Conservation (phyloP, 2,888 invertebrate species). For the Tanypteryx hageni region DNA sequence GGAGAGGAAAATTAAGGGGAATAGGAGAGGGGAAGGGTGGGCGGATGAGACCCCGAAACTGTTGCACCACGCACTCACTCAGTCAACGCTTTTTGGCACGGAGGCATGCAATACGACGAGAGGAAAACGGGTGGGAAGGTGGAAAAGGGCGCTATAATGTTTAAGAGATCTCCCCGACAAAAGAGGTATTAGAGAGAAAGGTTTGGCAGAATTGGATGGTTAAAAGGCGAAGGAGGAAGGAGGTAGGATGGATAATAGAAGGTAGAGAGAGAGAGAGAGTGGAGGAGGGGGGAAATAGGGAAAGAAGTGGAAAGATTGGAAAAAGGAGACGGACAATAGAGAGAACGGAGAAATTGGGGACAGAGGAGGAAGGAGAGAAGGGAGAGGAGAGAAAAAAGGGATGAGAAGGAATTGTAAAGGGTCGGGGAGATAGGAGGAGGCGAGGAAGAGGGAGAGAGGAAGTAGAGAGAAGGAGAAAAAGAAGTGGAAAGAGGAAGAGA, state of each 20-base stretch:
- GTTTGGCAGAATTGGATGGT: background rate
- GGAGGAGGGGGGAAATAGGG: background rate
- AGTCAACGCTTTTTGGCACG: background rate
- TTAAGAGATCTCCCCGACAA: too few species aligned
- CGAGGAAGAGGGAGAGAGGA: background rate
- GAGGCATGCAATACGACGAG: too few species aligned
- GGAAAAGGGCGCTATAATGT: too few species aligned
- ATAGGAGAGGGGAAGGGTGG: background rate
- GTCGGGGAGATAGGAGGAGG: background rate
- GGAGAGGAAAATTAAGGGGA: background rate
- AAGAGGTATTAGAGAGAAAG: background rate
- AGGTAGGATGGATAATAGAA: background rate
- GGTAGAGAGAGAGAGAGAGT: background rate
- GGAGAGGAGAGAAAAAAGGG: background rate
- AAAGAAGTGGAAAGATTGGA: background rate
- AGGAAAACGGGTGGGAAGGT: too few species aligned
- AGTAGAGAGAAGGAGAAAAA: background rate
- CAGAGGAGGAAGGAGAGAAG: background rate
- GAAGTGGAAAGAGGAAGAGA: background rate
- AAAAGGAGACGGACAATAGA: background rate
- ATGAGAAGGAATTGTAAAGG: background rate
- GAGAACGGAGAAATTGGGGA: background rate
- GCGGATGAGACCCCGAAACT: too few species aligned
- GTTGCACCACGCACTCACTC: background rate
- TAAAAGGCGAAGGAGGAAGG: background rate